Evolutionary conservation across 2,888 invertebrate genomes (phyloP).

Genomic region (Sepioteuthis lessoniana): DNA sequence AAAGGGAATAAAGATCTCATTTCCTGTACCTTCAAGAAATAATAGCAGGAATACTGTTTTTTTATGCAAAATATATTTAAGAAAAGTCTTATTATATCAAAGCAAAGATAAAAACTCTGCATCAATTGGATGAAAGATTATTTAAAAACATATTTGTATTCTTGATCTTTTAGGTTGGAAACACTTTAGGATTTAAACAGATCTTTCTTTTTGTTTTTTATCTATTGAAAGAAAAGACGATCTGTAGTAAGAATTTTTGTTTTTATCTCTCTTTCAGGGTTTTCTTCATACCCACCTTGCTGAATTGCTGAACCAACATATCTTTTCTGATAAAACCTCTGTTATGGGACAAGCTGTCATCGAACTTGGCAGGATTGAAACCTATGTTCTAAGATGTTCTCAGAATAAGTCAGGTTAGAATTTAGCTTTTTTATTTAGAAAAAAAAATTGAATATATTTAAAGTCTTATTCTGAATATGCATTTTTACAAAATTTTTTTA

Average conservation of each 20-base stretch:
- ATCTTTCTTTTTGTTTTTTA: too few relatives aligned
- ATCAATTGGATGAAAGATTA: too few relatives aligned
- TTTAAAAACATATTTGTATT: too few relatives aligned
- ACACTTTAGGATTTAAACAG: too few relatives aligned
- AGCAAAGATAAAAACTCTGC: too few relatives aligned
- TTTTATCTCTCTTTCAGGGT: slow-evolving; percentile 72
- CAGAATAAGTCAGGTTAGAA: slow-evolving; percentile 75
- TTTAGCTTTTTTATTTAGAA: background rate
- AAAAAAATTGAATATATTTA: background rate
- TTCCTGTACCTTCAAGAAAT: background rate
- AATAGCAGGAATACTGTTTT: background rate
- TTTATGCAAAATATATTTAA: background rate
- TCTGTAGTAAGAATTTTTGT: background rate
- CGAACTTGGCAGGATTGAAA: slow-evolving; percentile 79
- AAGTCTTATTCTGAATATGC: too few relatives aligned
- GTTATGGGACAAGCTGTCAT: slow-evolving; percentile 78
- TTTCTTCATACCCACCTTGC: slow-evolving; percentile 77
- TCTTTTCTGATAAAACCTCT: slow-evolving; percentile 77
- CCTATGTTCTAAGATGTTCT: slow-evolving; percentile 77
- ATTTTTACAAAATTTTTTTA: too few relatives aligned
- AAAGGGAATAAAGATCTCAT: background rate
- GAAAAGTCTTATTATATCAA: background rate
- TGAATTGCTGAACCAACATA: slow-evolving; percentile 78
- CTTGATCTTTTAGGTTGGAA: too few relatives aligned
- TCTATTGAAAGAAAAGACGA: background rate